Percentiles rank a stretch among this genome's conserved stretches.
Evolutionary conservation across 2,888 invertebrate species (phyloP).

Genomic region (Periphyllus acericola): DNA sequence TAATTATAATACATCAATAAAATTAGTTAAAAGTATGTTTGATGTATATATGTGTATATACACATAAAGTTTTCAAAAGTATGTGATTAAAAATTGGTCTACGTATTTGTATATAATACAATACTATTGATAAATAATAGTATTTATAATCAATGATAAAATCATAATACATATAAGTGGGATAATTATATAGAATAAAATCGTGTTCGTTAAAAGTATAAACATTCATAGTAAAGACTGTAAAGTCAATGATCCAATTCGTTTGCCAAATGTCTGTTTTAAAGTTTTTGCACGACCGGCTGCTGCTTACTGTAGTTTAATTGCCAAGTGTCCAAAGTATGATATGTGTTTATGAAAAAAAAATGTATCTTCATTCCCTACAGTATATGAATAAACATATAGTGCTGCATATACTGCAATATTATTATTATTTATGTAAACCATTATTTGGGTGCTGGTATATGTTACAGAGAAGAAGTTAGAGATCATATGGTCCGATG

Average conservation of each 20-base stretch:
- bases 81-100: no score
- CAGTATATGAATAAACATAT: neutral
- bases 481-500: constrained; percentile 93
- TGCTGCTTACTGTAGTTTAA: neutral
- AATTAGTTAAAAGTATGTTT: no score
- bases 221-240: constrained; percentile 25
- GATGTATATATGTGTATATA: no score
- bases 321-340: constrained; percentile 37
- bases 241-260: constrained; percentile 22
- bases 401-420: no score
- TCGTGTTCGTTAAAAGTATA: constrained; percentile 15
- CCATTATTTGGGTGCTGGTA: constrained; percentile 16
- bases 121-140: no score
- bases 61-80: no score
- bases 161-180: no score
- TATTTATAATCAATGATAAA: no score
- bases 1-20: no score
- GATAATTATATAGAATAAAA: constrained; percentile 24
- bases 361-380: neutral
- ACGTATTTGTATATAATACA: no score
- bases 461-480: constrained; percentile 83
- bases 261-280: constrained; percentile 48
- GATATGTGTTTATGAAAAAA: neutral
- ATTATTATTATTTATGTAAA: neutral
- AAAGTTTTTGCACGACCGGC: constrained; percentile 25